Conservation (phyloP, 2,797 vertebrate species). For the Taeniopygia guttata region DNA sequence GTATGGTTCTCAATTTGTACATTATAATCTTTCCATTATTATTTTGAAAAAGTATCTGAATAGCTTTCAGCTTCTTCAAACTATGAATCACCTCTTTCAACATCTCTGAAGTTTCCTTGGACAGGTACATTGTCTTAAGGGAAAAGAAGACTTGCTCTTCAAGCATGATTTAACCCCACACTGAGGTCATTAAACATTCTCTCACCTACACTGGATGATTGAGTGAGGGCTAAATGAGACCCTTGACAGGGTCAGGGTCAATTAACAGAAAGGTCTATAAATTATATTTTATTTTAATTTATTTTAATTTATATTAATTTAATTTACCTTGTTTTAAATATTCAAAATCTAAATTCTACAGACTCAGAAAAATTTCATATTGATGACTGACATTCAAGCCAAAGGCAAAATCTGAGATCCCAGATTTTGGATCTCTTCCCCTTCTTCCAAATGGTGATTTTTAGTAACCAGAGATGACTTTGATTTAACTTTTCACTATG, state of each 20-base stretch:
- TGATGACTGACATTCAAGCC: background rate
- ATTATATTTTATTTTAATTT: background rate
- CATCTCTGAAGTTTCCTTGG: background rate
- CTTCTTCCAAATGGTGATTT: background rate
- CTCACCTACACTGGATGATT: background rate
- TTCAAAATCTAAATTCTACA: background rate
- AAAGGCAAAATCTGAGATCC: background rate
- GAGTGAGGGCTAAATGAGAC: background rate
- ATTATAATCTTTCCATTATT: background rate
- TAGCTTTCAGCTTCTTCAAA: background rate
- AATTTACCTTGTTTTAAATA: background rate
- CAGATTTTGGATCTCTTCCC: background rate
- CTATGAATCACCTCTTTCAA: background rate
- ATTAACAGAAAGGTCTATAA: background rate
- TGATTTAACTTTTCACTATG: conserved; percentile 32
- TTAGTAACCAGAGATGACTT: background rate
- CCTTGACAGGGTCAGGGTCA: background rate
- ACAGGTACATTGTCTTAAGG: background rate
- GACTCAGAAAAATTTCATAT: background rate
- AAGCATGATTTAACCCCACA: background rate
- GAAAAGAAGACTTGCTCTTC: background rate
- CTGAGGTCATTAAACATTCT: background rate
- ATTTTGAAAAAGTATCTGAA: background rate
- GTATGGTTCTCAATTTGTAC: background rate
- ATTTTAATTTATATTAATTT: background rate